A percentile compares a stretch with the other conserved stretches of the same genome.
phyloP scores from a whole-genome alignment of 2,888 invertebrate species.

The Eupithecia insigniata region DNA sequence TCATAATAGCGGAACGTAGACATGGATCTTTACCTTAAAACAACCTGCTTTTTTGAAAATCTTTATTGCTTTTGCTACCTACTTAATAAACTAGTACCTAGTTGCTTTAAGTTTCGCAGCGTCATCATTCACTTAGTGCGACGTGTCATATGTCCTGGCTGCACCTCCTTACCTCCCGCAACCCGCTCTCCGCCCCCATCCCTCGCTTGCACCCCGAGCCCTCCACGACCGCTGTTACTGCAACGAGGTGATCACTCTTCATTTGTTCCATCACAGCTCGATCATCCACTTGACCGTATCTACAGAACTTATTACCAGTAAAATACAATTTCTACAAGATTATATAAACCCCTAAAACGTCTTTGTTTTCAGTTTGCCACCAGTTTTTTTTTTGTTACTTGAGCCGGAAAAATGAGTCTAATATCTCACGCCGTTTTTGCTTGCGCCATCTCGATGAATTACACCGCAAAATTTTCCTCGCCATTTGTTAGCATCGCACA shows the following conservation, averaged over 20 bases:
- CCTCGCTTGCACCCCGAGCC: conserved; percentile 41
- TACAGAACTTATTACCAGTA: conserved; percentile 45
- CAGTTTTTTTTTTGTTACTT: conserved; percentile 31
- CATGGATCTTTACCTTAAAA: too few relatives aligned
- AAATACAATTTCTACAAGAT: conserved; percentile 36
- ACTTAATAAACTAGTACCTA: neutral
- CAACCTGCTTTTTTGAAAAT: conserved; percentile 6
- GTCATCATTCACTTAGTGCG: conserved; percentile 79
- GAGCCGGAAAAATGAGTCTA: conserved; percentile 64
- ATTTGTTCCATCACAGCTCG: conserved; percentile 67
- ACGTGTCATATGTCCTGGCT: conserved; percentile 64
- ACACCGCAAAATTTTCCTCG: conserved; percentile 81
- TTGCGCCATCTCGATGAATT: conserved; percentile 68
- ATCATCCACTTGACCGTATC: conserved; percentile 64
- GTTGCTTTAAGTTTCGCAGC: conserved; percentile 34
- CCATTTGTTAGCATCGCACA: conserved; percentile 84
- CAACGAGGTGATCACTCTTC: conserved; percentile 80
- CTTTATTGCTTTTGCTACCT: neutral
- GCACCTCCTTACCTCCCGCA: conserved; percentile 49
- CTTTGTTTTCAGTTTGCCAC: conserved; percentile 40
- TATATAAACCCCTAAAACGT: conserved; percentile 15
- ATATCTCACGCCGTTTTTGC: conserved; percentile 72
- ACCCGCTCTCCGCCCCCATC: conserved; percentile 36
- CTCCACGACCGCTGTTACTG: conserved; percentile 50
- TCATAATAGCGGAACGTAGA: too few relatives aligned